These are phyloP conservation scores for Pristionchus entomophagus DNA, from an alignment of 2,888 invertebrate genomes.

Conservation along the genomic window DNA sequence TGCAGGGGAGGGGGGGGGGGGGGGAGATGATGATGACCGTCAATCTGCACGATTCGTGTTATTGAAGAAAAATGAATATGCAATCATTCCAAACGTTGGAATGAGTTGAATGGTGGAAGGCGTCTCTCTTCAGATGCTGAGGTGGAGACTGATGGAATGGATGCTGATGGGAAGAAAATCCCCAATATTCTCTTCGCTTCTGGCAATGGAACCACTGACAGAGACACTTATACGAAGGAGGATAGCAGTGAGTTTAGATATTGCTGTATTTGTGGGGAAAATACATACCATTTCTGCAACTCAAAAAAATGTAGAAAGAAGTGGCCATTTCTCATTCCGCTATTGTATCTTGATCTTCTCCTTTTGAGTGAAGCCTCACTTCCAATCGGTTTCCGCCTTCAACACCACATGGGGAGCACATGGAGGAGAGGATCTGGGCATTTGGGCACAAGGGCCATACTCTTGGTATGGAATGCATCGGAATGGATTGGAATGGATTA, in stretches of 20 bases:
- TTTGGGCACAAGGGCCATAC: slow-evolving; percentile 47
- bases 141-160: slow-evolving; percentile 32
- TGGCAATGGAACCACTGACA: neutral
- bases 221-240: neutral
- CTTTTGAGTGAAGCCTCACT: neutral
- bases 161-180: slow-evolving; percentile 20
- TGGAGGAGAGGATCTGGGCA: slow-evolving; percentile 48
- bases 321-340: no score
- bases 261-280: no score
- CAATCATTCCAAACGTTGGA: no score
- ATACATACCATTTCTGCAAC: no score
- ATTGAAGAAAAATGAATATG: no score
- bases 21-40: no score
- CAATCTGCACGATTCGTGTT: no score
- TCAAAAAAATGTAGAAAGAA: no score
- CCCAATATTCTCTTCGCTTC: slow-evolving; percentile 43
- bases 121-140: slow-evolving; percentile 14
- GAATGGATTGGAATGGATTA: no score
- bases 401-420: slow-evolving; percentile 32
- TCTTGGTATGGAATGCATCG: slow-evolving; percentile 44
- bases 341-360: neutral
- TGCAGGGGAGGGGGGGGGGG: no score
- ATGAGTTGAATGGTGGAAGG: no score
- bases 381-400: neutral
- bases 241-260: neutral